A percentile compares a stretch with the other conserved stretches of the same genome.
Conservation (phyloP, 2,113 vertebrate genomes). For the Neodontobutis hainanensis region DNA sequence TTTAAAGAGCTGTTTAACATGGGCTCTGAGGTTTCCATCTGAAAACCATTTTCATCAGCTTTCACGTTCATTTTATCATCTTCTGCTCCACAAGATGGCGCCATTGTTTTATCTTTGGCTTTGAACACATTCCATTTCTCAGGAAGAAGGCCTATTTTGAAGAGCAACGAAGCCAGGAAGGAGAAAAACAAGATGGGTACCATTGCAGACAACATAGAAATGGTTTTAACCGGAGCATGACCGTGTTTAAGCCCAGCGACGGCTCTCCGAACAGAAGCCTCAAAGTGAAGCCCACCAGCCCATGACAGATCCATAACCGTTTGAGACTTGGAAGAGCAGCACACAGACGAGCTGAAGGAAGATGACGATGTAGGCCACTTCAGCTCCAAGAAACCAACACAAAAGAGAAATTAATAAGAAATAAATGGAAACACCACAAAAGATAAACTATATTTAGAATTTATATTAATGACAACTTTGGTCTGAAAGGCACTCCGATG, state of each 20-base stretch:
- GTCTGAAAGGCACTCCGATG: too few relatives aligned
- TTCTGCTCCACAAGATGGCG: not conserved
- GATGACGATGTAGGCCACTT: slow-evolving; percentile 80
- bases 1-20: slow-evolving; percentile 1
- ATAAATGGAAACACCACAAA: too few relatives aligned
- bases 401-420: slow-evolving; percentile 38
- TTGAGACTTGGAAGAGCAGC: slow-evolving; percentile 70
- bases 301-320: slow-evolving; percentile 75
- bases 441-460: too few relatives aligned
- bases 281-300: slow-evolving; percentile 76
- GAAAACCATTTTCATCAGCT: not conserved
- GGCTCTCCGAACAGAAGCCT: slow-evolving; percentile 79
- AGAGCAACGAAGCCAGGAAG: slow-evolving; percentile 60
- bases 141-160: slow-evolving; percentile 72
- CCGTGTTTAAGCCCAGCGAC: slow-evolving; percentile 61
- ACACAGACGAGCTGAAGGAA: slow-evolving; percentile 82
- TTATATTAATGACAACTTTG: too few relatives aligned
- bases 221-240: slow-evolving; percentile 80
- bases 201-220: slow-evolving; percentile 73
- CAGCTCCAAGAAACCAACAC: slow-evolving; percentile 81
- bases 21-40: not conserved
- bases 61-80: not conserved
- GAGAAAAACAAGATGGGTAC: slow-evolving; percentile 69
- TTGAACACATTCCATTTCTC: slow-evolving; percentile 73
- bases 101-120: not conserved